A percentile compares a stretch with the other conserved stretches of the same genome.
phyloP scores from a whole-genome alignment of 2,797 vertebrate genomes.

The Mormyrops boulengeri region DNA sequence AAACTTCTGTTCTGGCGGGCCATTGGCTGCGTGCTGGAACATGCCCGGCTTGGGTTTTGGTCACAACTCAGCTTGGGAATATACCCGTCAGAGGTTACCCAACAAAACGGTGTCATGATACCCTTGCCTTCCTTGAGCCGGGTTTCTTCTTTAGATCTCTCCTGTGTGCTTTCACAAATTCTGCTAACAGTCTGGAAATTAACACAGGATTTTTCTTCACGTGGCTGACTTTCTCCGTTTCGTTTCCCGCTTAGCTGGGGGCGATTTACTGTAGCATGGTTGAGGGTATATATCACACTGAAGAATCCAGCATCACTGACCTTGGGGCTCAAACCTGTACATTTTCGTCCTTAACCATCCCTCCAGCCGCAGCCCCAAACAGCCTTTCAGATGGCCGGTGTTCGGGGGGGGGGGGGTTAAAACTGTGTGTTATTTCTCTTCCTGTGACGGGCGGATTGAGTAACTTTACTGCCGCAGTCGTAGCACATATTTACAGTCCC shows the following conservation, averaged over 20 bases:
- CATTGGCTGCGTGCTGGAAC: slow-evolving; percentile 64
- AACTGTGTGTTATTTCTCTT: slow-evolving; percentile 45
- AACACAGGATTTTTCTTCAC: neutral
- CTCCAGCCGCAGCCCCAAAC: neutral
- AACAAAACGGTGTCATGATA: neutral
- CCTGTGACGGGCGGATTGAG: slow-evolving; percentile 42
- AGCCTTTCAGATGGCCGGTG: neutral
- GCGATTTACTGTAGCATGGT: neutral
- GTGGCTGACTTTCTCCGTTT: neutral
- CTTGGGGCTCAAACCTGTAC: neutral
- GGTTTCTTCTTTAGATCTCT: neutral
- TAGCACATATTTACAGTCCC: slow-evolving; percentile 48
- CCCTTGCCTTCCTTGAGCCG: neutral
- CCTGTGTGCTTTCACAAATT: neutral
- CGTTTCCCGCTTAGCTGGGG: neutral
- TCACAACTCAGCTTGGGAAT: slow-evolving; percentile 37
- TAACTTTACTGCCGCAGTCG: slow-evolving; percentile 49
- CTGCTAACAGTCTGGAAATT: neutral
- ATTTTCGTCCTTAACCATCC: neutral
- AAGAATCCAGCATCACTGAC: neutral
- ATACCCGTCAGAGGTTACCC: neutral
- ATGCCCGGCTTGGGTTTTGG: slow-evolving; percentile 61
- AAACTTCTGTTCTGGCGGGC: slow-evolving; percentile 69
- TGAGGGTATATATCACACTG: neutral
- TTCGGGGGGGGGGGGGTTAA: neutral